Evolutionary conservation across 2,113 vertebrate species (phyloP), one percentile per base, ranked within the genome.

Genomic region (Theropithecus gelada): DNA sequence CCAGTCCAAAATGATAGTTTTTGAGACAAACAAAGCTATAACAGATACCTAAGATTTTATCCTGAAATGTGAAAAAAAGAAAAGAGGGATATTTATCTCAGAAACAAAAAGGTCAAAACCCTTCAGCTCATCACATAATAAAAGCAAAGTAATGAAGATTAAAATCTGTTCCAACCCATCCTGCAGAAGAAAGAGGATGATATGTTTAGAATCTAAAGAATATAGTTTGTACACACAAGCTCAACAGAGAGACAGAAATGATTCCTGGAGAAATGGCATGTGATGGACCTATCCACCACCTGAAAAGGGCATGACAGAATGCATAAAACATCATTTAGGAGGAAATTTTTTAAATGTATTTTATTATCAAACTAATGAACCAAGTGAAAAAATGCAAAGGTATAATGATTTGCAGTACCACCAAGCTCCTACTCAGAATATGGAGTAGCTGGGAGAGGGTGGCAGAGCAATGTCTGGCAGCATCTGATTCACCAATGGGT

Each of bases 351-450:
- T 3, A 32, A 72, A 85, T 61, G 17, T 93, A 73, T 68, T 93
- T 84, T 81, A 89, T 79, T 20, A 91, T 43, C 68, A 66, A 97
- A 83, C 68, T 73, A 43, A 95, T 59, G 10, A 82, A 55, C 35
- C 27, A 48, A 18, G 6, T 83, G 66, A 55, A 81, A 88, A 89
- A 88, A n/a, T 72, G n/a, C 50, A 85, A 68, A 76, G 50, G 48
- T 68, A 0, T 12, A 83, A 73, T 10, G 23, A 87, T 81, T 43
- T 84, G 27, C 27, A 80, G 79, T 11, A 38, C 32, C 27, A 48
- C 23, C 30, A 72, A 66, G 52, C 32, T 73, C 78, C 32, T 73
- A 11, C 45, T 88, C 20, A 83, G 64, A 43, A 66, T 14, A 55
- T 2, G 1, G 38, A 95, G 35, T 0, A 66, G 45, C 27, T 17